These are phyloP conservation scores for Drosophila gunungcola DNA, from an alignment of 1,140 invertebrate genomes.

Conservation along the genomic window DNA sequence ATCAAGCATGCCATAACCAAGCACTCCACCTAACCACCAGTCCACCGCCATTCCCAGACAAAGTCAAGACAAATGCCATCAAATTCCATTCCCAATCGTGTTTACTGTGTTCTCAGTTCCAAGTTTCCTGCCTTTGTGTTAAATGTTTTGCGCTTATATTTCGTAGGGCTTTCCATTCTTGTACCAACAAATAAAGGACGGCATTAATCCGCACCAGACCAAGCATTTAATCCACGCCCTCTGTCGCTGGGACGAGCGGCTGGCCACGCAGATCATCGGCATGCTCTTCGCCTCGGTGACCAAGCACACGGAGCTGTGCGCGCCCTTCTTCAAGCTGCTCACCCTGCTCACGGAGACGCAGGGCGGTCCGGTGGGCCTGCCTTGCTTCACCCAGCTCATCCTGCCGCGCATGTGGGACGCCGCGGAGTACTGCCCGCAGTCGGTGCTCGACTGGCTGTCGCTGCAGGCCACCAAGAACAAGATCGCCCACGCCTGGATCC, in stretches of 20 bases:
- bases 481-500: slow-evolving; percentile 94
- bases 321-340: slow-evolving; percentile 96
- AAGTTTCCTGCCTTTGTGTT: slow-evolving; percentile 38
- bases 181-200: slow-evolving; percentile 97
- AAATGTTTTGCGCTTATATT: slow-evolving; percentile 53
- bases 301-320: slow-evolving; percentile 93
- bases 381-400: slow-evolving; percentile 95
- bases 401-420: slow-evolving; percentile 95
- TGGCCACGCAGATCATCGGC: slow-evolving; percentile 93
- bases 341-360: slow-evolving; percentile 91
- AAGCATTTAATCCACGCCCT: slow-evolving; percentile 96
- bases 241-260: slow-evolving; percentile 94
- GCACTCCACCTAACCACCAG: slow-evolving; percentile 9
- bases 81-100: slow-evolving; percentile 21
- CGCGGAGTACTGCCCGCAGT: slow-evolving; percentile 94
- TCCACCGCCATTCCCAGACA: slow-evolving; percentile 14
- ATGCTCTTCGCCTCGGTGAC: slow-evolving; percentile 96
- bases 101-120: slow-evolving; percentile 13
- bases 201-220: slow-evolving; percentile 95
- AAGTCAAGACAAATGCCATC: slow-evolving; percentile 31
- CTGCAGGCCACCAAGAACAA: slow-evolving; percentile 94
- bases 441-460: slow-evolving; percentile 96
- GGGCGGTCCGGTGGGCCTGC: slow-evolving; percentile 91
- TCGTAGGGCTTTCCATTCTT: slow-evolving; percentile 94
- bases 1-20: slow-evolving; percentile 21